phyloP scores from a whole-genome alignment of 2,888 invertebrate species.

The Hemithea aestivaria region DNA sequence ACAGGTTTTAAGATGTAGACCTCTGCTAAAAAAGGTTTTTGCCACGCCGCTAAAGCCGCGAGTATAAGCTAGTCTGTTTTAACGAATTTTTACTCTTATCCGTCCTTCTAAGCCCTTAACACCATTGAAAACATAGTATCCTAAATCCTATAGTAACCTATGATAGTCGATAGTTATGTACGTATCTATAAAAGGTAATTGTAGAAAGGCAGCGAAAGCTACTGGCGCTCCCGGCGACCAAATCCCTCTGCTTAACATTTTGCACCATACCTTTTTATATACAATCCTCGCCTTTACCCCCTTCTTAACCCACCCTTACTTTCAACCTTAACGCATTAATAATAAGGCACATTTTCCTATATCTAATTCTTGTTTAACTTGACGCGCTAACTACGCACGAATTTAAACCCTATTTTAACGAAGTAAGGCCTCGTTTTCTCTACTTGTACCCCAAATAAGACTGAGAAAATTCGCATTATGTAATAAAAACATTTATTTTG shows the following conservation, averaged over 20 bases:
- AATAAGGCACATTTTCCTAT: conserved; percentile 33
- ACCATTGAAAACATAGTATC: too few relatives aligned
- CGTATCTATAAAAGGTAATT: conserved; percentile 26
- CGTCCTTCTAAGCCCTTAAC: too few relatives aligned
- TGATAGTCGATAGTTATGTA: too few relatives aligned
- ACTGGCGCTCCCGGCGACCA: conserved; percentile 48
- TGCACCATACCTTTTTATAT: conserved; percentile 70
- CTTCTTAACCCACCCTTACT: conserved; percentile 15
- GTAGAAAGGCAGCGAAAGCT: conserved; percentile 35
- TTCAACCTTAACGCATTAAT: conserved; percentile 27
- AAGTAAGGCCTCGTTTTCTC: conserved; percentile 35
- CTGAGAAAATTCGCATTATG: conserved; percentile 76
- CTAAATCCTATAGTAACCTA: too few relatives aligned
- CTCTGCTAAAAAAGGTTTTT: too few relatives aligned
- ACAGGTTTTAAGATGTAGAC: too few relatives aligned
- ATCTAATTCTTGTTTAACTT: neutral
- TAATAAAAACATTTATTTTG: conserved; percentile 79
- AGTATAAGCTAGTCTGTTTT: too few relatives aligned
- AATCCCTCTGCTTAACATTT: conserved; percentile 77
- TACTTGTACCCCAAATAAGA: conserved; percentile 44
- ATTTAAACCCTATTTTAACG: conserved; percentile 39
- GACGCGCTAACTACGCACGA: conserved; percentile 24
- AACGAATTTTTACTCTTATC: too few relatives aligned
- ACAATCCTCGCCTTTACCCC: conserved; percentile 55
- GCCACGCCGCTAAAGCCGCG: too few relatives aligned